phyloP scores from a whole-genome alignment of 2,888 invertebrate species.

The Palloptera scutellata region DNA sequence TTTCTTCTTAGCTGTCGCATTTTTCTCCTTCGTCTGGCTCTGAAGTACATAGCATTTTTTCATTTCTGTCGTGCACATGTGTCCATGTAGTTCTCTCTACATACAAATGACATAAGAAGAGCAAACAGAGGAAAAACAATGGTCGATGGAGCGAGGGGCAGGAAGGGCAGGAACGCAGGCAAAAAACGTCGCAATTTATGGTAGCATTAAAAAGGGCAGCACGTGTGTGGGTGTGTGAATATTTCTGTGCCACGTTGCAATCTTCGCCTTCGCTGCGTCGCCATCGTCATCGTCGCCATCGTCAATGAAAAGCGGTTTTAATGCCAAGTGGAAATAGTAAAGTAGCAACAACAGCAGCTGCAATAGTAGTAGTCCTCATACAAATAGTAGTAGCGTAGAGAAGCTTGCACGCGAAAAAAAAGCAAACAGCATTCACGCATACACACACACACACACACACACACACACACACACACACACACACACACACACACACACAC shows the following conservation, averaged over 20 bases:
- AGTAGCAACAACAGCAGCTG: not conserved
- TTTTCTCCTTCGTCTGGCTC: not conserved
- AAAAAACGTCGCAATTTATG: slow-evolving; percentile 9
- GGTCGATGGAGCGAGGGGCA: not conserved
- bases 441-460: slow-evolving; percentile 10
- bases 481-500: slow-evolving; percentile 11
- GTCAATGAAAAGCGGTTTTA: slow-evolving; percentile 38
- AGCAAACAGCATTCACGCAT: slow-evolving; percentile 8
- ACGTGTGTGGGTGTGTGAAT: not conserved
- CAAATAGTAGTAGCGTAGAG: not conserved
- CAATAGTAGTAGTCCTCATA: not conserved
- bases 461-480: too few species aligned
- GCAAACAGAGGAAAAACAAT: not conserved
- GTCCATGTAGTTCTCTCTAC: not conserved
- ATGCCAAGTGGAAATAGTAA: slow-evolving; percentile 13
- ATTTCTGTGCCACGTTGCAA: not conserved
- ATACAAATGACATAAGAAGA: slow-evolving; percentile 9
- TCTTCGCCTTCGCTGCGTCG: not conserved
- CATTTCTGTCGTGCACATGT: too few species aligned
- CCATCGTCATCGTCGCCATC: not conserved
- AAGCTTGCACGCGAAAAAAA: not conserved
- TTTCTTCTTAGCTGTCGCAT: not conserved
- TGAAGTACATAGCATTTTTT: too few species aligned
- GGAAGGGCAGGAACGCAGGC: not conserved
- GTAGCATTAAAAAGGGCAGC: not conserved